Evolutionary conservation across 2,888 invertebrate genomes (phyloP).

Genomic region (Sycophila texana): DNA sequence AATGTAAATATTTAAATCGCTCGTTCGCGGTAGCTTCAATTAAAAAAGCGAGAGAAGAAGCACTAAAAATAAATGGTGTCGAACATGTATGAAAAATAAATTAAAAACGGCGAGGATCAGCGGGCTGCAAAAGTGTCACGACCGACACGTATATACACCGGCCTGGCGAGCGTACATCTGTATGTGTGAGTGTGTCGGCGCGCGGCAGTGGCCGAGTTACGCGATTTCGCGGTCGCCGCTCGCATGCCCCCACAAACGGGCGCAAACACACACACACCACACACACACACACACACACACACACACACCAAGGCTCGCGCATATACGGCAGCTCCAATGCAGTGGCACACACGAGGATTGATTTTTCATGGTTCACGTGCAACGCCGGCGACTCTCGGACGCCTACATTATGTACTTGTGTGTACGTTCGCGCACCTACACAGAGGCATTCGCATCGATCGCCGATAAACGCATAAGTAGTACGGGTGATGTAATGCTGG

Average conservation of each 20-base stretch:
- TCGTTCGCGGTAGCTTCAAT: not conserved
- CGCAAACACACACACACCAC: not conserved
- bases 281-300: not conserved
- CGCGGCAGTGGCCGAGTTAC: slow-evolving; percentile 53
- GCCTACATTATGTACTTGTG: too few species aligned
- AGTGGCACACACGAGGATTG: slow-evolving; percentile 2
- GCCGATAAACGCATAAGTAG: slow-evolving; percentile 11
- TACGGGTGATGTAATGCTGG: slow-evolving; percentile 20
- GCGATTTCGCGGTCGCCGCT: slow-evolving; percentile 47
- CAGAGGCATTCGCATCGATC: slow-evolving; percentile 6
- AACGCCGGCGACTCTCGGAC: not conserved
- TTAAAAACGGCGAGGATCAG: not conserved
- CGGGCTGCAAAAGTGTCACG: slow-evolving; percentile 43
- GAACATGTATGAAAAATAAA: too few species aligned
- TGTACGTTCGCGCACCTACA: too few species aligned
- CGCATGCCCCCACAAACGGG: slow-evolving; percentile 15
- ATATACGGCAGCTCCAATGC: not conserved
- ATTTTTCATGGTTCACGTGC: slow-evolving; percentile 41
- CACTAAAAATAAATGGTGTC: not conserved
- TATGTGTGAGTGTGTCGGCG: not conserved
- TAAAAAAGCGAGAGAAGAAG: not conserved
- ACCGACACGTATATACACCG: not conserved
- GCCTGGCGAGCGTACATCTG: not conserved
- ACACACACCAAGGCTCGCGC: not conserved
- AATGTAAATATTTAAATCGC: too few species aligned